Conservation (phyloP, 2,888 invertebrate species). For the Timema podura region DNA sequence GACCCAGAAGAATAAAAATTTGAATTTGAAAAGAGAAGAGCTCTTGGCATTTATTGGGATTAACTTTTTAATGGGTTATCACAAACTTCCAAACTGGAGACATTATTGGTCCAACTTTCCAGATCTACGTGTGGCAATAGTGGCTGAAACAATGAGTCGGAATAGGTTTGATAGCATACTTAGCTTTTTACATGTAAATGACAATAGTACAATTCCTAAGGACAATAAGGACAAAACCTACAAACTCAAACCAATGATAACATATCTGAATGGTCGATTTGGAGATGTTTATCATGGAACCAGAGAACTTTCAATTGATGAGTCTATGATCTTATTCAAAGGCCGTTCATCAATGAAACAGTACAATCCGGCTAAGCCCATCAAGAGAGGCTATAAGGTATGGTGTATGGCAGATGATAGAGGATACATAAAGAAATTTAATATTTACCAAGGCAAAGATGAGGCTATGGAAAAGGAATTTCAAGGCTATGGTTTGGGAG, state of each 20-base stretch:
- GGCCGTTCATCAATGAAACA: constrained; percentile 26
- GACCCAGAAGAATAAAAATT: constrained; percentile 12
- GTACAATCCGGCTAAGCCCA: constrained; percentile 35
- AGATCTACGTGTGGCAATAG: constrained; percentile 18
- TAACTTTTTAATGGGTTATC: constrained; percentile 27
- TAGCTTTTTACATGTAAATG: constrained; percentile 24
- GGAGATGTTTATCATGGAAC: constrained; percentile 23
- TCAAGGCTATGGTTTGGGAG: neutral
- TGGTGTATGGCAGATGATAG: constrained; percentile 28
- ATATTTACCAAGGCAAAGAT: constrained; percentile 27
- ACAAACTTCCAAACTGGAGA: constrained; percentile 21
- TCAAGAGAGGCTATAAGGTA: constrained; percentile 34
- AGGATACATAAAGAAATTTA: constrained; percentile 32
- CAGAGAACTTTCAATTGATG: constrained; percentile 23
- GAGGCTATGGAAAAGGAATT: no score
- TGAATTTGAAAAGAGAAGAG: constrained; percentile 16
- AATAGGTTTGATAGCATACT: constrained; percentile 24
- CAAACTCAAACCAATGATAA: constrained; percentile 24
- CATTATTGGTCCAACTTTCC: constrained; percentile 18
- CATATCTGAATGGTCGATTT: constrained; percentile 23
- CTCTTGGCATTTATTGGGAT: constrained; percentile 22
- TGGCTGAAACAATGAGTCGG: constrained; percentile 22
- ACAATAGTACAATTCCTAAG: constrained; percentile 18
- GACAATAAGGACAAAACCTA: constrained; percentile 23
- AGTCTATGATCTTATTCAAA: constrained; percentile 25